phyloP scores from a whole-genome alignment of 2,797 vertebrate genomes.

The Anguilla pacifica region DNA sequence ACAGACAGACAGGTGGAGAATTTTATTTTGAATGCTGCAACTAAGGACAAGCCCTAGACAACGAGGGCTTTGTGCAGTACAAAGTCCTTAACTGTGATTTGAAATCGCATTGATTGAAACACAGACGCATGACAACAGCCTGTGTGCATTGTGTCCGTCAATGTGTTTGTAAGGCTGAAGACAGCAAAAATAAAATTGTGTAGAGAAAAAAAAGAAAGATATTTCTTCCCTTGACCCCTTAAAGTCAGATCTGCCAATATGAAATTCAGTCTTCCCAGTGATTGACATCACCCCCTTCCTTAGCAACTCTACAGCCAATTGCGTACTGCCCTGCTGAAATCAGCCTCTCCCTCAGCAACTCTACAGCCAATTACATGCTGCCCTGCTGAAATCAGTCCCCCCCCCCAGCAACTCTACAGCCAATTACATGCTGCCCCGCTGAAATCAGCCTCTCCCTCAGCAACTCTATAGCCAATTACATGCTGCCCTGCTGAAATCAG shows the following conservation, averaged over 20 bases:
- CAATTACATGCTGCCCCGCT: too few species aligned
- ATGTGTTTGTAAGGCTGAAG: background rate
- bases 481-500: too few species aligned
- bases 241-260: background rate
- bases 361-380: too few species aligned
- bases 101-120: background rate
- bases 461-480: too few species aligned
- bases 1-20: background rate
- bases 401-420: too few species aligned
- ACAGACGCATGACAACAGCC: background rate
- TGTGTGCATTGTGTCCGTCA: background rate
- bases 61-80: background rate
- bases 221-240: background rate
- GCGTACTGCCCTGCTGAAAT: background rate
- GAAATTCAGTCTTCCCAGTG: background rate
- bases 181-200: background rate
- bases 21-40: slow-evolving; percentile 21
- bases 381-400: too few species aligned
- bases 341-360: background rate
- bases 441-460: too few species aligned
- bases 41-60: slow-evolving; percentile 12
- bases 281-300: background rate
- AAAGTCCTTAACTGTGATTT: background rate
- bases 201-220: background rate
- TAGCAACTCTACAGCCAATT: background rate